These are phyloP conservation scores for Notospermus geniculatus DNA, from an alignment of 1,140 invertebrate species.

Conservation along the genomic window DNA sequence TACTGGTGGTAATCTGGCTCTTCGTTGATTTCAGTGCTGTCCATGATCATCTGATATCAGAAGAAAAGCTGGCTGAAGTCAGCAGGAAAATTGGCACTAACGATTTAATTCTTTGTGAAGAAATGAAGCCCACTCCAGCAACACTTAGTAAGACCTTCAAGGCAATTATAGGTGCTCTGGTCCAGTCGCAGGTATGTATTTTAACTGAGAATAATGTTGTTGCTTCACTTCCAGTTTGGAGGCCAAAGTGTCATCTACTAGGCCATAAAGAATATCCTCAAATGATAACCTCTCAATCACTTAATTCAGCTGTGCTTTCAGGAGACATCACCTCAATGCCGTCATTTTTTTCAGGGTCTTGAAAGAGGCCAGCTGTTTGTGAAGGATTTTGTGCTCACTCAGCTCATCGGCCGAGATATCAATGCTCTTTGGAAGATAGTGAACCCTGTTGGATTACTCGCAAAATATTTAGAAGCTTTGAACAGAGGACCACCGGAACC, in stretches of 20 bases:
- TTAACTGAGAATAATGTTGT: too few species aligned
- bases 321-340: too few species aligned
- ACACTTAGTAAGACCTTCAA: conserved; percentile 74
- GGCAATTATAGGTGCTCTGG: conserved; percentile 77
- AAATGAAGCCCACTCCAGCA: conserved; percentile 69
- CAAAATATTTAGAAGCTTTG: conserved; percentile 62
- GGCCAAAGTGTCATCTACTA: too few species aligned
- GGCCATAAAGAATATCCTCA: not conserved
- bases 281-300: too few species aligned
- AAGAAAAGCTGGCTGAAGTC: conserved; percentile 68
- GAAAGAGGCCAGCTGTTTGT: conserved; percentile 72
- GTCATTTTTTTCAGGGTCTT: conserved; percentile 54
- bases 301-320: too few species aligned
- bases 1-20: too few species aligned
- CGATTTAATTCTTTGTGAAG: conserved; percentile 75
- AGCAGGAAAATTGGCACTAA: conserved; percentile 72
- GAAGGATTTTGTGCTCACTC: conserved; percentile 80
- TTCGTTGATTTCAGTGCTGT: conserved; percentile 63
- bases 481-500: conserved; percentile 66
- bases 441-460: conserved; percentile 71
- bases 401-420: conserved; percentile 77
- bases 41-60: conserved; percentile 66
- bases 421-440: conserved; percentile 73
- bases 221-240: too few species aligned
- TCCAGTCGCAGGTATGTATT: conserved; percentile 45